phyloP scores from a whole-genome alignment of 2,797 vertebrate genomes.

The Pempheris klunzingeri region DNA sequence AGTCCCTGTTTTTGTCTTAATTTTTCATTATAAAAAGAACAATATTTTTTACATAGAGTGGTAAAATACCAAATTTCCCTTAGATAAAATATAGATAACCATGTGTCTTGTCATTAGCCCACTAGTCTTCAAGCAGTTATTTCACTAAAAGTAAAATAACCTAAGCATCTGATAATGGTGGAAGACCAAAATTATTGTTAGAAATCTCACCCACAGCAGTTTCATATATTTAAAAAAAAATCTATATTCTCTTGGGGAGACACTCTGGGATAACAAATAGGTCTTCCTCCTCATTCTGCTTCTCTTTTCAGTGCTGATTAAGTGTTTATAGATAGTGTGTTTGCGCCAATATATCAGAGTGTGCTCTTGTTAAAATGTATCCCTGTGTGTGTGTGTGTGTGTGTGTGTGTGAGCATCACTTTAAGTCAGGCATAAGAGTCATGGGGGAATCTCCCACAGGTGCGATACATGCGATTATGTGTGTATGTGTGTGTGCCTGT shows the following conservation, averaged over 20 bases:
- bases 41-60: no score
- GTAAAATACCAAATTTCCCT: not conserved
- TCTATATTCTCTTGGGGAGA: constrained; percentile 36
- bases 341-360: constrained; percentile 39
- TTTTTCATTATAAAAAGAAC: not conserved
- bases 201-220: constrained; percentile 24
- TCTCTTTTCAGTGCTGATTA: constrained; percentile 70
- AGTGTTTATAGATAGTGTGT: constrained; percentile 71
- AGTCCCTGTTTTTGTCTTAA: not conserved
- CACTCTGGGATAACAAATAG: constrained; percentile 49
- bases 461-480: constrained; percentile 48
- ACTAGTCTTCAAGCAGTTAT: not conserved
- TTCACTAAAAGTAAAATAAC: not conserved
- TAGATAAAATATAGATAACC: not conserved
- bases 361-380: constrained; percentile 53
- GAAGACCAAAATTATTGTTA: not conserved
- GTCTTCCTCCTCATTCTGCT: constrained; percentile 39
- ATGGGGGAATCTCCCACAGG: constrained; percentile 74
- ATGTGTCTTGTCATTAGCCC: no score
- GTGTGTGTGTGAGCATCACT: constrained; percentile 25
- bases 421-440: constrained; percentile 63
- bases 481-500: constrained; percentile 36
- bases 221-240: constrained; percentile 42
- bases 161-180: not conserved
- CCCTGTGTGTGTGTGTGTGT: constrained; percentile 40